A percentile compares a stretch with the other conserved stretches of the same genome.
Conservation (phyloP, 2,113 vertebrate species). For the Athene cunicularia region DNA sequence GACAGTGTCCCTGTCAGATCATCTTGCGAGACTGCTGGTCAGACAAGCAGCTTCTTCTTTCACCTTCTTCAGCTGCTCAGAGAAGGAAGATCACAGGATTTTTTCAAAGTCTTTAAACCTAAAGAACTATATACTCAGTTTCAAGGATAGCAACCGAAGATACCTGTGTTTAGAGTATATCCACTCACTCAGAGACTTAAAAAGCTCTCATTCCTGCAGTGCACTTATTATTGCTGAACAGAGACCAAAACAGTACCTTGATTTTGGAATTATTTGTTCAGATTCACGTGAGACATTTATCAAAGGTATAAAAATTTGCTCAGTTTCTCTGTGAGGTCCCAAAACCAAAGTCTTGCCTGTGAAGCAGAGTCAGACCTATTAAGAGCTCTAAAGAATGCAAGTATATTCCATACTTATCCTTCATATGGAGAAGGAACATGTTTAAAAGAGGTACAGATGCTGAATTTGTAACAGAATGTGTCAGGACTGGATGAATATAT, state of each 20-base stretch:
- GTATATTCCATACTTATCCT: background rate
- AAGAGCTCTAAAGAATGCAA: background rate
- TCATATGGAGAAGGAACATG: background rate
- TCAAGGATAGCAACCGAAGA: background rate
- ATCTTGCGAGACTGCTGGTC: background rate
- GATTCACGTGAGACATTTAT: background rate
- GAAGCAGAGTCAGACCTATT: background rate
- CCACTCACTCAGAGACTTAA: background rate
- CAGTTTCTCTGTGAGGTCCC: background rate
- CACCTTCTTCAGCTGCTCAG: background rate
- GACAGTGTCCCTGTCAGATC: background rate
- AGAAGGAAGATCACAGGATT: background rate
- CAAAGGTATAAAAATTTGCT: background rate
- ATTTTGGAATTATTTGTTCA: background rate
- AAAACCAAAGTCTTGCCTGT: background rate
- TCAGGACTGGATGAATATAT: background rate
- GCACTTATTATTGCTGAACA: background rate
- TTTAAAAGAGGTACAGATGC: background rate
- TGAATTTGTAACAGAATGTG: background rate
- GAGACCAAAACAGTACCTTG: background rate
- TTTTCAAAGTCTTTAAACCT: background rate
- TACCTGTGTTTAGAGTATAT: background rate
- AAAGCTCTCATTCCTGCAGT: background rate
- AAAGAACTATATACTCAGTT: background rate
- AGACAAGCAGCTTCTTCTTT: background rate